Base-by-base conservation (phyloP, 1,140 invertebrate species). In the Drosophila bipectinata region DNA sequence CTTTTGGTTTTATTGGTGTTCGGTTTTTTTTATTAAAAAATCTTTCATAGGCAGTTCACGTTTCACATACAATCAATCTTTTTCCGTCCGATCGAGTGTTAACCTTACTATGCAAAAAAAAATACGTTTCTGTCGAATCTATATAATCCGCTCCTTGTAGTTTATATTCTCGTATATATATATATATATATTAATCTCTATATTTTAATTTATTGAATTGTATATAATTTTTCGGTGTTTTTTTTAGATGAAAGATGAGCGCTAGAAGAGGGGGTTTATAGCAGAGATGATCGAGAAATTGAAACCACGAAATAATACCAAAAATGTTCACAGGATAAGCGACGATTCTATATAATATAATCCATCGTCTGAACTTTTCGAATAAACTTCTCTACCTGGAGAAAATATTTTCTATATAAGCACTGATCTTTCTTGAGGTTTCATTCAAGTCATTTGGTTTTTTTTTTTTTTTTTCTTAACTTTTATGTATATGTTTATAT, bases 21-120 rank as follows among this genome's bases (percentile, higher is more conserved):
- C n/a, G 48, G 41, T 59, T 64, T 56, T 64, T 56, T 48, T 18
- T 18, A 18, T 54, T 4, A 63, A 56, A 85, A 85, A 85, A 85
- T 87, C 82, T 82, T 74, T 85, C 78, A 72, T 78, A 79, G 82
- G 82, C 82, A 85, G 82, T 85, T 85, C 81, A 74, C 68, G 81
- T 85, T 85, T 84, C 81, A 72, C 61, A 69, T 61, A 56, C 77
- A 84, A 84, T 79, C 67, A 26, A 47, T 47, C 15, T 21, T 47
- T 60, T 28, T 72, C 64, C 62, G 51, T 52, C 52, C 62, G 66
- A 64, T 66, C 62, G 44, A 63, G 51, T 61, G 57, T 63, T 59
- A 52, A 45, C 49, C 76, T 66, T 45, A 68, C 39, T 51, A 45
- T 44, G 49, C 55, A 51, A 67, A 75, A 76, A 76, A 60, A 74